These are phyloP conservation scores for Malurus cyaneus DNA, from an alignment of 2,113 vertebrate genomes.

Conservation along the genomic window DNA sequence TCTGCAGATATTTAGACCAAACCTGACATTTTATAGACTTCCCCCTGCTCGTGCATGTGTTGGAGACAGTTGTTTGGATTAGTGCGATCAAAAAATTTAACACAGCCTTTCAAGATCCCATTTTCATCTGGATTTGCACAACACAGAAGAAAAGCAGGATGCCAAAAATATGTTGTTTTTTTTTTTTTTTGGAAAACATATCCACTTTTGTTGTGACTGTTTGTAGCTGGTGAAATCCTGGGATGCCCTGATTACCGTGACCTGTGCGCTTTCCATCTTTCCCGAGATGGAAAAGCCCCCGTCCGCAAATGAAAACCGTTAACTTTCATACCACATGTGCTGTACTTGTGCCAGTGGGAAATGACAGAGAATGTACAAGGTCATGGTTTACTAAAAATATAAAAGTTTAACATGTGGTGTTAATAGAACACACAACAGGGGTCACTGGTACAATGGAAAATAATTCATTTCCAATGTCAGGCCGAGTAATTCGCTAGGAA, in stretches of 20 bases:
- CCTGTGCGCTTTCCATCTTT: background rate
- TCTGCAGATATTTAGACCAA: constrained; percentile 64
- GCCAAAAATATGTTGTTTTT: constrained; percentile 52
- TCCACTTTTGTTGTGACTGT: constrained; percentile 40
- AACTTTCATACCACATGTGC: constrained; percentile 61
- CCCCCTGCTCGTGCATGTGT: constrained; percentile 59
- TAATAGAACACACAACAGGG: constrained; percentile 74
- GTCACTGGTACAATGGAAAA: constrained; percentile 68
- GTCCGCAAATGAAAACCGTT: constrained; percentile 56
- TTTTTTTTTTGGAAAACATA: constrained; percentile 40
- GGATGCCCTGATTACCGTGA: constrained; percentile 48
- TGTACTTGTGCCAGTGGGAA: constrained; percentile 61
- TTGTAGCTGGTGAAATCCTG: constrained; percentile 42
- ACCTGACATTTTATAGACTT: constrained; percentile 65
- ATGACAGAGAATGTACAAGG: constrained; percentile 65
- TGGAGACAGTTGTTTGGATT: constrained; percentile 69
- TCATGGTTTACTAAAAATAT: constrained; percentile 72
- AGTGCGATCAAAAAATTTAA: constrained; percentile 52
- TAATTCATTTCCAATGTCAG: constrained; percentile 61
- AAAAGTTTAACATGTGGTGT: constrained; percentile 68
- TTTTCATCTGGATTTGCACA: constrained; percentile 66
- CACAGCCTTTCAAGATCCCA: constrained; percentile 59
- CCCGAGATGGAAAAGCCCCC: background rate
- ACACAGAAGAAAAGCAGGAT: background rate
- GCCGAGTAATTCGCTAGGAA: constrained; percentile 44